Conservation (phyloP, 2,113 vertebrate species). For the Salvelinus alpinus region DNA sequence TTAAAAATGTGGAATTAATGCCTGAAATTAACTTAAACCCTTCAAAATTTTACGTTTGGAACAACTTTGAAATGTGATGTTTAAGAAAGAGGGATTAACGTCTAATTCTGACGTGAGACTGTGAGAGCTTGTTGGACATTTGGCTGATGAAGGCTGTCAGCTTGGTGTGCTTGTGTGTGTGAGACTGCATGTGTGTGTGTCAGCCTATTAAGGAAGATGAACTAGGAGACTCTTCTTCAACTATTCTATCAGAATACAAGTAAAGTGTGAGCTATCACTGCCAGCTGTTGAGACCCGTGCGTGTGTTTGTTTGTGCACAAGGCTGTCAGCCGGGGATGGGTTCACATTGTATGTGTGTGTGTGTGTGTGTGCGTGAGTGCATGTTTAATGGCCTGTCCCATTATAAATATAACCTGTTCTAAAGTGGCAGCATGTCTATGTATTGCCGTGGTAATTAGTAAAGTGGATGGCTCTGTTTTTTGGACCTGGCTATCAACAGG, state of each 20-base stretch:
- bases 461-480: too few relatives aligned
- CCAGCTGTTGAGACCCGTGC: neutral
- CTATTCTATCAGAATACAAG: constrained; percentile 6
- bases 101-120: too few relatives aligned
- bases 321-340: too few relatives aligned
- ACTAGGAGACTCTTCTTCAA: constrained; percentile 1
- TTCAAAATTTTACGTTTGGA: too few relatives aligned
- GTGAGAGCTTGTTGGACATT: too few relatives aligned
- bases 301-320: neutral
- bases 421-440: neutral
- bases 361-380: neutral
- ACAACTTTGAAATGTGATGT: too few relatives aligned
- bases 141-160: too few relatives aligned
- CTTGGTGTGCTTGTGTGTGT: neutral
- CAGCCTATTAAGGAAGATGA: constrained; percentile 5
- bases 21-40: too few relatives aligned
- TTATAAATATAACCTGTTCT: neutral
- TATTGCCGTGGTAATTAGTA: neutral
- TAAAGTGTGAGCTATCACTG: neutral
- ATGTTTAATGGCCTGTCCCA: neutral
- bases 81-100: too few relatives aligned
- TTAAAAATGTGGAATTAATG: too few relatives aligned
- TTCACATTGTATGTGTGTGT: neutral
- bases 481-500: neutral
- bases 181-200: neutral